These are phyloP conservation scores for Pyxicephalus adspersus DNA, from an alignment of 2,113 vertebrate genomes.

Conservation along the genomic window DNA sequence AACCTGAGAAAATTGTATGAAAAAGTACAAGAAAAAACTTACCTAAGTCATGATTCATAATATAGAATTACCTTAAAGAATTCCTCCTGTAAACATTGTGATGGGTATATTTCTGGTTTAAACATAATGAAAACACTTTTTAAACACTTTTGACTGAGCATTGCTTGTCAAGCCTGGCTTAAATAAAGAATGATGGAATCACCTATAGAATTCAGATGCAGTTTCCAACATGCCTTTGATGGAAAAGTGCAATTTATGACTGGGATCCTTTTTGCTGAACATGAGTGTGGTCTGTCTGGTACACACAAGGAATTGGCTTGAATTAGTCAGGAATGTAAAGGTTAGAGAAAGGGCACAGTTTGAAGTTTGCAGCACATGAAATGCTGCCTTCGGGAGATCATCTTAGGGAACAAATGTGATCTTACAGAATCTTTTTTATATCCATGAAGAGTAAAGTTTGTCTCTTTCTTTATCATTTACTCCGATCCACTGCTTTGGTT, in stretches of 20 bases:
- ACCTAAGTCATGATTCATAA: neutral
- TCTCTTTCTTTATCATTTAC: neutral
- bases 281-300: conserved; percentile 38
- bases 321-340: conserved; percentile 50
- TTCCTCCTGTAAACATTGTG: conserved; percentile 23
- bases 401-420: conserved; percentile 50
- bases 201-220: conserved; percentile 40
- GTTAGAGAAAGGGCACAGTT: conserved; percentile 46
- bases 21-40: too few relatives aligned
- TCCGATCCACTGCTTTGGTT: neutral
- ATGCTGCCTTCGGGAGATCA: conserved; percentile 45
- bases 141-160: conserved; percentile 1
- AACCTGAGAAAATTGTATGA: too few relatives aligned
- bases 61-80: conserved; percentile 9
- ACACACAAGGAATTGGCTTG: conserved; percentile 45
- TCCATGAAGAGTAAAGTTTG: conserved; percentile 25
- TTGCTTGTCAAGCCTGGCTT: conserved; percentile 38
- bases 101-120: conserved; percentile 6
- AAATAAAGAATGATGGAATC: conserved; percentile 44
- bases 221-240: conserved; percentile 38
- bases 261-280: conserved; percentile 6
- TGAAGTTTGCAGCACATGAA: conserved; percentile 42
- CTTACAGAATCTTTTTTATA: neutral
- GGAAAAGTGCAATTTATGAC: conserved; percentile 13
- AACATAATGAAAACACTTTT: conserved; percentile 25